phyloP scores from a whole-genome alignment of 1,140 invertebrate genomes.

The Leptinotarsa lineolata region DNA sequence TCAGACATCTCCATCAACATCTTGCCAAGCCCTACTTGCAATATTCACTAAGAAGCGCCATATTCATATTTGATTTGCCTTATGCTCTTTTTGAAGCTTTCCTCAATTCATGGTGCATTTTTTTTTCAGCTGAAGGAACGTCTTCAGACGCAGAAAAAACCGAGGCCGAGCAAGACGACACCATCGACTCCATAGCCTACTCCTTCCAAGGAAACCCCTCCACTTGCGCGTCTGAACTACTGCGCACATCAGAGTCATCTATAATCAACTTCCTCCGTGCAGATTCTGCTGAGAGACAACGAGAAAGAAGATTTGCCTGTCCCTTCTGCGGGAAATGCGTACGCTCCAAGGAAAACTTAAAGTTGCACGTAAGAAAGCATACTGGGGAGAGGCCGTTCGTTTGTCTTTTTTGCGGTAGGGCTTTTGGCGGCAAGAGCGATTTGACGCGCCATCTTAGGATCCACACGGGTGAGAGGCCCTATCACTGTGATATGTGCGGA shows the following conservation, averaged over 20 bases:
- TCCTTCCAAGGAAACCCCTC: constrained; percentile 57
- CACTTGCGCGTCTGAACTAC: constrained; percentile 42
- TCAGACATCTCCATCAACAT: no score
- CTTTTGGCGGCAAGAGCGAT: constrained; percentile 85
- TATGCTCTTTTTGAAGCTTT: no score
- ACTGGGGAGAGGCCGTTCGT: constrained; percentile 86
- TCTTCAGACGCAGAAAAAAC: constrained; percentile 52
- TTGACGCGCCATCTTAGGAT: constrained; percentile 83
- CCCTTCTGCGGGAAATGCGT: constrained; percentile 89
- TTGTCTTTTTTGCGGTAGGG: constrained; percentile 82
- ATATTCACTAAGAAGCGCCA: no score
- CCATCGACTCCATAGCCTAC: constrained; percentile 64
- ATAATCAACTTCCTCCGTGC: constrained; percentile 67
- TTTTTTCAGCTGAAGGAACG: constrained; percentile 39
- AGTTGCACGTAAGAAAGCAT: constrained; percentile 86
- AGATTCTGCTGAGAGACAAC: constrained; percentile 67
- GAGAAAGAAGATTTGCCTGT: constrained; percentile 75
- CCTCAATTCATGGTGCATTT: neutral
- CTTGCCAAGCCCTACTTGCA: no score
- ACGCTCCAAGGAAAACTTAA: constrained; percentile 84
- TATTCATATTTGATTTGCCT: no score
- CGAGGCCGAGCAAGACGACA: constrained; percentile 67
- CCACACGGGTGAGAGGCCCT: constrained; percentile 84
- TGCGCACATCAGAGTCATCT: constrained; percentile 61
- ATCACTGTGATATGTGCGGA: constrained; percentile 88